Percentiles rank a stretch among this genome's conserved stretches.
phyloP scores from a whole-genome alignment of 2,888 invertebrate species.

The Resseliella maxima region DNA sequence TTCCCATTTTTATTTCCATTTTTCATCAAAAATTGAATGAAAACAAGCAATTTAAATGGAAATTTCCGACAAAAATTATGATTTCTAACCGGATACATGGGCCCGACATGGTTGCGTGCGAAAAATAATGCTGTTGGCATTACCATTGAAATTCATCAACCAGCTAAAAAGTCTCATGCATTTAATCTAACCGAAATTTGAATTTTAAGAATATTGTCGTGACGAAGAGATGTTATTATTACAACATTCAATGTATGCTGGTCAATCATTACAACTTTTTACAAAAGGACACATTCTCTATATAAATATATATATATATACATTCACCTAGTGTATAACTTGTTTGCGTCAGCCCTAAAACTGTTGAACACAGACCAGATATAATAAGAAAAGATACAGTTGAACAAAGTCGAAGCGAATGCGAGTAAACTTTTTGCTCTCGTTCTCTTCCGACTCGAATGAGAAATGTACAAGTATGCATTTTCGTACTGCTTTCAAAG shows the following conservation, averaged over 20 bases:
- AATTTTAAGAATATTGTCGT: not conserved
- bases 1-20: not conserved
- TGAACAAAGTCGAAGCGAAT: not conserved
- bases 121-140: too few species aligned
- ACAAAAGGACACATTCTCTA: not conserved
- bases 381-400: not conserved
- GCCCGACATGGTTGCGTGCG: too few species aligned
- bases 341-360: too few species aligned
- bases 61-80: not conserved
- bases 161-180: not conserved
- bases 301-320: not conserved
- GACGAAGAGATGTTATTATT: not conserved
- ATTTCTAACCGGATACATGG: not conserved
- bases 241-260: not conserved
- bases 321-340: too few species aligned
- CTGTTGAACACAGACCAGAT: too few species aligned
- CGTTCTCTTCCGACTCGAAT: not conserved
- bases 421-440: not conserved
- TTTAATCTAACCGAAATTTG: not conserved
- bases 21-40: conserved; percentile 3
- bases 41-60: conserved; percentile 53
- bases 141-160: not conserved
- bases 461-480: not conserved
- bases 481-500: not conserved
- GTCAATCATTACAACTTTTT: conserved; percentile 18